phyloP scores from a whole-genome alignment of 2,113 vertebrate species.

The Zingel zingel region DNA sequence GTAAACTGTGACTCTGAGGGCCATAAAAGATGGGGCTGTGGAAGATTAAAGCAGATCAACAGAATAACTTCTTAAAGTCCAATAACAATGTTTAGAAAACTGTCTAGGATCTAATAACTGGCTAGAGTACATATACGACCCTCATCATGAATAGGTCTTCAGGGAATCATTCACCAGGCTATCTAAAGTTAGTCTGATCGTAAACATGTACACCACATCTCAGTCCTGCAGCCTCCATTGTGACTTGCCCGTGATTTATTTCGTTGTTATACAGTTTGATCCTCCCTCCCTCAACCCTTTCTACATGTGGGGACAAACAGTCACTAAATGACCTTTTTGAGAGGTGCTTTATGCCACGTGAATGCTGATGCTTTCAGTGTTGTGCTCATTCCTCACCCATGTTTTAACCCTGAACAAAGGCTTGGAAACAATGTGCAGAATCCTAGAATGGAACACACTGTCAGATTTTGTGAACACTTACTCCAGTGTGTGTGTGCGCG shows the following conservation, averaged over 20 bases:
- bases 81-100: constrained; percentile 43
- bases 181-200: constrained; percentile 13
- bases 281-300: neutral
- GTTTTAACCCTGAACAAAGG: neutral
- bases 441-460: constrained; percentile 12
- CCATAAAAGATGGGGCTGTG: constrained; percentile 30
- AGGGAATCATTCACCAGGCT: constrained; percentile 2
- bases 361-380: neutral
- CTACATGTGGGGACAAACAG: neutral
- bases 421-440: neutral
- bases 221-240: constrained; percentile 3
- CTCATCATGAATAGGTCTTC: constrained; percentile 10
- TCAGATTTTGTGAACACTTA: constrained; percentile 37
- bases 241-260: constrained; percentile 10
- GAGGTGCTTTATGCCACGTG: constrained; percentile 21
- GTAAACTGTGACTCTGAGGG: constrained; percentile 35
- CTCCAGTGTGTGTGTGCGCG: constrained; percentile 51
- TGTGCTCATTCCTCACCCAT: neutral
- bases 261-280: neutral
- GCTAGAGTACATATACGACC: neutral
- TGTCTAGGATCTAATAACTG: neutral
- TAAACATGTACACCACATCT: constrained; percentile 15
- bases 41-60: constrained; percentile 8
- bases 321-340: constrained; percentile 8
- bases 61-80: constrained; percentile 20